Percentiles rank a stretch among this genome's conserved stretches.
Evolutionary conservation across 30 jellyfish, hydroid and myxozoan genomes (phyloP).

Genomic region (Chironex yamaguchii): DNA sequence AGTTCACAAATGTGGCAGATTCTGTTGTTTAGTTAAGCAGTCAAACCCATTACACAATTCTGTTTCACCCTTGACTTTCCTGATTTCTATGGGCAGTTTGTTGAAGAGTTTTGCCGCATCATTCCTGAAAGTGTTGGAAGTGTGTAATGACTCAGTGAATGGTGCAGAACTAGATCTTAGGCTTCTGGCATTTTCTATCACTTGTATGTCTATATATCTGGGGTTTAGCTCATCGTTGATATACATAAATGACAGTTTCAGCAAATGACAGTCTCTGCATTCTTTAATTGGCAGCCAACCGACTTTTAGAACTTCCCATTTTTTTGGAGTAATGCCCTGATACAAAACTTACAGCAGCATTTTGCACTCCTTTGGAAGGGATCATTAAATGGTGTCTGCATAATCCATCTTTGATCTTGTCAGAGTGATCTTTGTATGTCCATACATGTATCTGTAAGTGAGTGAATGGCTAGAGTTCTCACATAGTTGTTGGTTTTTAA

Average conservation of each 20-base stretch:
- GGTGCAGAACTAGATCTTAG: constrained; percentile 45
- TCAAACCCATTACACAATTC: too few relatives aligned
- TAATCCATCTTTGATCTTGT: too few relatives aligned
- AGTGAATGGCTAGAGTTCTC: too few relatives aligned
- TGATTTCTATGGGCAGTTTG: constrained; percentile 56
- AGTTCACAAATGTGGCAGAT: too few relatives aligned
- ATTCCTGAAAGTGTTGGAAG: constrained; percentile 40
- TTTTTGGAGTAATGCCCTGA: constrained; percentile 57
- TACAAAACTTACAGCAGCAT: constrained; percentile 71
- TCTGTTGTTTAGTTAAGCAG: too few relatives aligned
- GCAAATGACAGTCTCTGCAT: constrained; percentile 45
- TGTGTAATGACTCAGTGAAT: too few relatives aligned
- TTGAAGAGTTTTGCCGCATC: constrained; percentile 49
- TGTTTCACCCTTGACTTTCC: constrained; percentile 38
- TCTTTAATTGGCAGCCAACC: constrained; percentile 73
- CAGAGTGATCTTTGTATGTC: too few relatives aligned
- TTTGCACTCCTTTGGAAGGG: too few relatives aligned
- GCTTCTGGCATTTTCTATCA: constrained; percentile 31
- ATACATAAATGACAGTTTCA: constrained; percentile 55
- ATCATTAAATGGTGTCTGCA: too few relatives aligned
- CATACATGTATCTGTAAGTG: too few relatives aligned
- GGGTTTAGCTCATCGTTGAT: constrained; percentile 6
- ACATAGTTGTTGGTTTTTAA: too few relatives aligned
- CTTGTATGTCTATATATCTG: neutral
- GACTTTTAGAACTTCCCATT: constrained; percentile 34